phyloP scores from a whole-genome alignment of 2,888 invertebrate genomes.

The Phaonia tiefii region DNA sequence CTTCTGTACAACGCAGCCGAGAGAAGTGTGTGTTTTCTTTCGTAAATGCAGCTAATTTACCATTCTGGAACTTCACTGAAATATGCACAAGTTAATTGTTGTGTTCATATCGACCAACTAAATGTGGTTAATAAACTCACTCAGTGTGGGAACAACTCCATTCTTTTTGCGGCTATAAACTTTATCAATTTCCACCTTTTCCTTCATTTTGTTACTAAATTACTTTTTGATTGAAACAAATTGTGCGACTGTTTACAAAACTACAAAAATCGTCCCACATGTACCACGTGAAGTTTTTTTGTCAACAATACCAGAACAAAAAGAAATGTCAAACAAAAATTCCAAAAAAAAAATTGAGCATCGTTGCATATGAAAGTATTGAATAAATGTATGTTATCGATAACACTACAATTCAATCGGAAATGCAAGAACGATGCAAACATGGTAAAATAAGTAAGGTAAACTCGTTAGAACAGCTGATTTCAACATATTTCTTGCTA shows the following conservation, averaged over 20 bases:
- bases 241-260: too few relatives aligned
- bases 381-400: too few relatives aligned
- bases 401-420: too few relatives aligned
- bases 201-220: conserved; percentile 70
- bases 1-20: conserved; percentile 56
- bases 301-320: conserved; percentile 44
- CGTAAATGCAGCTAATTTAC: conserved; percentile 69
- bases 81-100: too few relatives aligned
- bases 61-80: conserved; percentile 79
- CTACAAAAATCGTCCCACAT: too few relatives aligned
- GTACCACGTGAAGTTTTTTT: conserved; percentile 34
- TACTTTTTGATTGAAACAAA: too few relatives aligned
- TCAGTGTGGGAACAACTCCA: conserved; percentile 70
- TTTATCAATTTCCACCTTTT: conserved; percentile 71
- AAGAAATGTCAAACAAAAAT: conserved; percentile 20
- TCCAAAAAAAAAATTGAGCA: too few relatives aligned
- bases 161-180: conserved; percentile 66
- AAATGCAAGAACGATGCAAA: too few relatives aligned
- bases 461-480: too few relatives aligned
- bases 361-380: too few relatives aligned
- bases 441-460: too few relatives aligned
- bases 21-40: conserved; percentile 69
- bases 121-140: conserved; percentile 73
- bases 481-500: too few relatives aligned
- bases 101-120: not conserved